These are phyloP conservation scores for Choloepus hoffmanni DNA, from an alignment of 2,113 vertebrate species.

Conservation along the genomic window DNA sequence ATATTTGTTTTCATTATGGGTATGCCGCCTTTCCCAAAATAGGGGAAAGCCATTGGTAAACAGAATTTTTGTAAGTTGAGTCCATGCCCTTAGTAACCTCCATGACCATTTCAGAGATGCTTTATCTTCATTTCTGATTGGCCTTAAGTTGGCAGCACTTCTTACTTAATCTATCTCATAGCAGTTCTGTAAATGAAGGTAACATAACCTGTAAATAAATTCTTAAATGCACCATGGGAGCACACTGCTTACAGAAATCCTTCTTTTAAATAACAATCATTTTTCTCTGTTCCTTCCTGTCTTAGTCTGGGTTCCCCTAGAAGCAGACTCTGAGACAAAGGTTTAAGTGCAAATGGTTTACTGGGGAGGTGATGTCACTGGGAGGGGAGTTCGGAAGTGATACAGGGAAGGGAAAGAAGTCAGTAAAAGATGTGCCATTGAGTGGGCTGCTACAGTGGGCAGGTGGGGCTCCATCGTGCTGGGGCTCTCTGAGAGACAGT, in stretches of 20 bases:
- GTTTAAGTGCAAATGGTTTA: background rate
- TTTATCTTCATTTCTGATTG: constrained; percentile 35
- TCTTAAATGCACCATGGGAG: background rate
- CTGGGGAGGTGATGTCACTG: background rate
- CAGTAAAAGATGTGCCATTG: background rate
- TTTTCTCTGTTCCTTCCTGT: constrained; percentile 21
- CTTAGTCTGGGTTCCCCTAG: background rate
- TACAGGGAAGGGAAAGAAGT: background rate
- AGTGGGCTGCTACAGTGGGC: background rate
- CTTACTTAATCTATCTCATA: background rate
- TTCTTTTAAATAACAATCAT: background rate
- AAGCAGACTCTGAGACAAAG: background rate
- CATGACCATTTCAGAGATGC: background rate
- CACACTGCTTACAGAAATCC: background rate
- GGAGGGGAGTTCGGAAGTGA: background rate
- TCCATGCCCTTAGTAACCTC: background rate
- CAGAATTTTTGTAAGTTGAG: background rate
- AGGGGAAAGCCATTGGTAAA: background rate
- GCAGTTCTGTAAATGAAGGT: constrained; percentile 50
- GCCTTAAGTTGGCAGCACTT: background rate
- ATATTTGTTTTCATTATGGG: background rate
- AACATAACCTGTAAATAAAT: background rate
- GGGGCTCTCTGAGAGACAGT: background rate
- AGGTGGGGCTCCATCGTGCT: background rate
- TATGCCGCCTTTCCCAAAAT: background rate